A percentile compares a stretch with the other conserved stretches of the same genome.
phyloP scores from a whole-genome alignment of 2,113 vertebrate species.

The Sorex fumeus region DNA sequence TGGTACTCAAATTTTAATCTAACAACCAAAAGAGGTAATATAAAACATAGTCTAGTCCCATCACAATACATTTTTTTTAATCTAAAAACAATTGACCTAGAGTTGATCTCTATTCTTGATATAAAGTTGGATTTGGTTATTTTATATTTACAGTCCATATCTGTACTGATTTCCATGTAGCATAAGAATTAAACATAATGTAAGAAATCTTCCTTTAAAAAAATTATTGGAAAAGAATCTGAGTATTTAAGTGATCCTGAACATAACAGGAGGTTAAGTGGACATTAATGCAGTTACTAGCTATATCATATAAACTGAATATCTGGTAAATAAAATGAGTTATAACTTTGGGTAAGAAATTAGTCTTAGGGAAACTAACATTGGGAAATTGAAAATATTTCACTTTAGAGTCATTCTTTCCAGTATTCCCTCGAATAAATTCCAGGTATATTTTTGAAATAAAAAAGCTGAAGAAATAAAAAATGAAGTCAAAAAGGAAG shows the following conservation, averaged over 20 bases:
- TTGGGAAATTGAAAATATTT: not conserved
- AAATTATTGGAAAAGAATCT: constrained; percentile 4
- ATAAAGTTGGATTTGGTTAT: constrained; percentile 11
- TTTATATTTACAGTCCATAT: not conserved
- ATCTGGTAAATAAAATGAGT: not conserved
- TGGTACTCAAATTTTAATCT: not conserved
- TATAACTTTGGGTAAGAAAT: not conserved
- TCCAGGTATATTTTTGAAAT: not conserved
- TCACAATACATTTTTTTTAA: not conserved
- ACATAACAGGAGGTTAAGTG: constrained; percentile 2
- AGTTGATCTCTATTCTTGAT: not conserved
- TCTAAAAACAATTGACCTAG: not conserved
- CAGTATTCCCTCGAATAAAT: not conserved
- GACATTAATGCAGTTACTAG: not conserved
- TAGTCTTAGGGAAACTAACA: not conserved
- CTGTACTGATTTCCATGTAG: not conserved
- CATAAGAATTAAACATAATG: not conserved
- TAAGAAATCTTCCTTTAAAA: not conserved
- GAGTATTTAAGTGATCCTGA: not conserved
- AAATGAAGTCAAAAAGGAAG: constrained; percentile 26
- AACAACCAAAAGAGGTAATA: not conserved
- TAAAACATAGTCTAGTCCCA: too few relatives aligned
- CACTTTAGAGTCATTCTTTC: not conserved
- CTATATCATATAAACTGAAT: not conserved
- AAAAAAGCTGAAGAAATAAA: not conserved